Evolutionary conservation across 2,888 invertebrate species (phyloP), one percentile per base, ranked within the genome.

Genomic region (Maniola hyperantus): DNA sequence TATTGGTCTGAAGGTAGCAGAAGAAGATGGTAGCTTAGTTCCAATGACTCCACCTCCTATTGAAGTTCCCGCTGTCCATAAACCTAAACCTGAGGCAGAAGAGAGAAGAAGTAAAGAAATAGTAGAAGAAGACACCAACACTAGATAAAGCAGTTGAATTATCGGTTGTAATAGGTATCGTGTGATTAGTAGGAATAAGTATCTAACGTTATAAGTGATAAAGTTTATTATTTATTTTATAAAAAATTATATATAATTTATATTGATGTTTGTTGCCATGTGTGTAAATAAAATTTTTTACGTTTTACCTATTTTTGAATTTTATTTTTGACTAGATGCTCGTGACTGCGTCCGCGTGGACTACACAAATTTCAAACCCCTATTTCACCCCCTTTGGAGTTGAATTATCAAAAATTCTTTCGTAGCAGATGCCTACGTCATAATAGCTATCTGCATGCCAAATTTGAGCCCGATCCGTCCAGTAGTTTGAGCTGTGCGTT

Each of bases 1-100:
- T 2, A 96, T 97, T 72, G 97, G 97, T 5, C 87, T 97, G 55
- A 94, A 94, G 68, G 94, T 96, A 57, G 94, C 95, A 5, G 95
- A 95, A 68, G 96, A 96, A 74, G 96, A 95, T 74, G 94, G 92
- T 42, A 92, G 91, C 58, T 72, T 93, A 69, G 88, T 91, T 7
- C 87, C 91, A 1, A 86, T 87, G 10, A 90, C 91, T 2, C 91
- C 92, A 39, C 85, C 87, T 0, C 83, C 89, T 2, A 81, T 80
- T 53, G 93, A 93, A 79, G 82, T 89, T 55, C 89, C 82, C 0
- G 88, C 89, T 0, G 80, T 93, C 18, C 92, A 93, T 71, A 90
- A 86, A 72, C 76, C 85, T 10, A 88, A 76, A 70, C 72, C 34
- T 57, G 85, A 83, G 68, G 67, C 55, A 20, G 73, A 74, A 64